A percentile compares a stretch with the other conserved stretches of the same genome.
Evolutionary conservation across 2,888 invertebrate genomes (phyloP).

Genomic region (Cataglyphis cursor): DNA sequence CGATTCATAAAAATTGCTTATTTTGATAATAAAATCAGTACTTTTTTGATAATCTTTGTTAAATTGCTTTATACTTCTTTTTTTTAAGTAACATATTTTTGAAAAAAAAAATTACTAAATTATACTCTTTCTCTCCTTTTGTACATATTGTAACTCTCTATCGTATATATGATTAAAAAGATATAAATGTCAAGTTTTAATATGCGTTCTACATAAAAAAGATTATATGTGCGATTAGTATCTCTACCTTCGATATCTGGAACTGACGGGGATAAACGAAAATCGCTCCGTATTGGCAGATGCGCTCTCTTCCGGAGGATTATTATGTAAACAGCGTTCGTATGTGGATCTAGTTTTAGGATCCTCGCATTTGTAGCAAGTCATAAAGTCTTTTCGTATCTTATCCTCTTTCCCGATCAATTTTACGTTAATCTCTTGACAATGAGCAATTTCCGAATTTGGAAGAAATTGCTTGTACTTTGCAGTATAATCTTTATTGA

Average conservation of each 20-base stretch:
- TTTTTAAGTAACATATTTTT: not conserved
- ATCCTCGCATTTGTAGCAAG: slow-evolving; percentile 88
- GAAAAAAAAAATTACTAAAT: not conserved
- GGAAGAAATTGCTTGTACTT: slow-evolving; percentile 70
- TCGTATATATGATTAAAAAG: not conserved
- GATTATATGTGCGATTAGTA: slow-evolving; percentile 8
- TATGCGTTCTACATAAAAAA: not conserved
- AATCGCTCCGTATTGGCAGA: slow-evolving; percentile 38
- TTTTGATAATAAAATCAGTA: not conserved
- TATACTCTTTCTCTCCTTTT: not conserved
- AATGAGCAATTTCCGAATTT: slow-evolving; percentile 75
- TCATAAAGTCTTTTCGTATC: slow-evolving; percentile 81
- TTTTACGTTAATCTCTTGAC: slow-evolving; percentile 73
- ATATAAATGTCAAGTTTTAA: not conserved
- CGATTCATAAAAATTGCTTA: not conserved
- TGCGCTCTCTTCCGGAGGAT: slow-evolving; percentile 63
- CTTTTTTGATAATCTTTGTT: not conserved
- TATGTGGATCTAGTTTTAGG: slow-evolving; percentile 87
- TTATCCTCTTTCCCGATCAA: not conserved
- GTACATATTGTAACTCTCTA: not conserved
- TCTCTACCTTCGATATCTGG: slow-evolving; percentile 55
- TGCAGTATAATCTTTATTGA: not conserved
- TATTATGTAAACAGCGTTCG: slow-evolving; percentile 88
- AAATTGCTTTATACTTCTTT: not conserved
- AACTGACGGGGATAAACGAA: not conserved